These are phyloP conservation scores for Ectemnius cavifrons DNA, from an alignment of 2,888 invertebrate species.

Conservation along the genomic window DNA sequence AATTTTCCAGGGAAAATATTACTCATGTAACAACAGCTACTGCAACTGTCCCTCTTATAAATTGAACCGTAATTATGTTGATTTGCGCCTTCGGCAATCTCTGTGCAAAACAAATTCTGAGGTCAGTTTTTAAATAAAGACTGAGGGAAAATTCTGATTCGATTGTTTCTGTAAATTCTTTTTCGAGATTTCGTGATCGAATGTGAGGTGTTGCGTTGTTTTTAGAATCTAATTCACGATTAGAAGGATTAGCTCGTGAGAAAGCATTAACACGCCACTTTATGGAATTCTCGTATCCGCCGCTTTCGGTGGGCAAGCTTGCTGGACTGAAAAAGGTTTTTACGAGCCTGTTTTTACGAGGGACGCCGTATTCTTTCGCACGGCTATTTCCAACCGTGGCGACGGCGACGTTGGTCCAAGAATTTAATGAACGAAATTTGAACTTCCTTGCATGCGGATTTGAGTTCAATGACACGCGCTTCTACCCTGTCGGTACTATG, in stretches of 20 bases:
- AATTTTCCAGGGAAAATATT: conserved; percentile 25
- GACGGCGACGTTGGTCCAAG: conserved; percentile 15
- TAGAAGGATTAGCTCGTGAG: too few species aligned
- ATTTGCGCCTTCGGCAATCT: background rate
- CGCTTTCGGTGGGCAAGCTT: conserved; percentile 26
- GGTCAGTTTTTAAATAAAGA: too few species aligned
- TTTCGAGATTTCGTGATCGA: background rate
- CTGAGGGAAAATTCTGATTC: too few species aligned
- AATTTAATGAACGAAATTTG: conserved; percentile 58
- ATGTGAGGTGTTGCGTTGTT: too few species aligned
- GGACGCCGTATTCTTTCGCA: conserved; percentile 48
- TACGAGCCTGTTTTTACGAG: conserved; percentile 52
- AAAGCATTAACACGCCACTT: too few species aligned
- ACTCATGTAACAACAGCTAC: conserved; percentile 17
- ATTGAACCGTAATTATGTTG: conserved; percentile 12
- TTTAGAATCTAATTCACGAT: too few species aligned
- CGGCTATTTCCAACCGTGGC: conserved; percentile 48
- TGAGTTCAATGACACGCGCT: conserved; percentile 48
- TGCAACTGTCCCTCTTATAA: conserved; percentile 10
- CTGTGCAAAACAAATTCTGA: too few species aligned
- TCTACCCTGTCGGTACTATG: background rate
- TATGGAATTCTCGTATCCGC: background rate
- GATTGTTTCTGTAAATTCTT: too few species aligned
- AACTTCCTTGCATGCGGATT: conserved; percentile 39
- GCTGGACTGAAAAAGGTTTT: conserved; percentile 33